These are phyloP conservation scores for Ceyx margarethae DNA, from an alignment of 2,113 vertebrate species.

Conservation along the genomic window DNA sequence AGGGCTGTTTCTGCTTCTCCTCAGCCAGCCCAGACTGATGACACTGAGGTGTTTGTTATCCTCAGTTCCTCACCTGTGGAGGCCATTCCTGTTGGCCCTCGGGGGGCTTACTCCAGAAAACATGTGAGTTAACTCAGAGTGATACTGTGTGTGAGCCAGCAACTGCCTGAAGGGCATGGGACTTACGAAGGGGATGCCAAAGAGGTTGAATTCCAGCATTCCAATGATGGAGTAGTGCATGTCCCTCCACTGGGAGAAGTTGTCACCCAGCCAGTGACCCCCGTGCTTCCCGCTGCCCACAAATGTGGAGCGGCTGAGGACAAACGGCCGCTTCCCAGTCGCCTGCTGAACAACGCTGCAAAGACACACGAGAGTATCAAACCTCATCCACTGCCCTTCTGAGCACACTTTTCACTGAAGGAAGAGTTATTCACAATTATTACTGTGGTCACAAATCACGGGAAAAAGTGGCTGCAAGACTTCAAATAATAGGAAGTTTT, in stretches of 20 bases:
- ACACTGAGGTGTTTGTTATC: slow-evolving; percentile 9
- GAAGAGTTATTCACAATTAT: background rate
- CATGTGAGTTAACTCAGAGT: background rate
- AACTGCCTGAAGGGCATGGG: background rate
- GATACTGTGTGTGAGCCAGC: background rate
- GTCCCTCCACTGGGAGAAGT: slow-evolving; percentile 85
- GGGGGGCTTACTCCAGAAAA: background rate
- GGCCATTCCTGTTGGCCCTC: background rate
- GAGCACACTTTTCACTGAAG: background rate
- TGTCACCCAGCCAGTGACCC: slow-evolving; percentile 88
- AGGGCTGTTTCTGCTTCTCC: slow-evolving; percentile 6
- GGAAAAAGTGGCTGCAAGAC: background rate
- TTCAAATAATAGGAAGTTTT: background rate
- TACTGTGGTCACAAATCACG: fast-evolving
- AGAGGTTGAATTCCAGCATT: slow-evolving; percentile 88
- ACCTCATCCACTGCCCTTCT: too few relatives aligned
- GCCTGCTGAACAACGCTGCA: slow-evolving; percentile 38
- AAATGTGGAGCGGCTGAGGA: slow-evolving; percentile 80
- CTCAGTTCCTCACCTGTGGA: background rate
- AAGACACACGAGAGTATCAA: background rate
- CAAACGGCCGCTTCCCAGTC: slow-evolving; percentile 43
- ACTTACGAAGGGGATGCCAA: slow-evolving; percentile 86
- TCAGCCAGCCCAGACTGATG: background rate
- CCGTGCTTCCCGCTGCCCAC: slow-evolving; percentile 84
- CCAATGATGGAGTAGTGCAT: slow-evolving; percentile 83